phyloP scores from a whole-genome alignment of 2,113 vertebrate species.

The Ophiodon elongatus region DNA sequence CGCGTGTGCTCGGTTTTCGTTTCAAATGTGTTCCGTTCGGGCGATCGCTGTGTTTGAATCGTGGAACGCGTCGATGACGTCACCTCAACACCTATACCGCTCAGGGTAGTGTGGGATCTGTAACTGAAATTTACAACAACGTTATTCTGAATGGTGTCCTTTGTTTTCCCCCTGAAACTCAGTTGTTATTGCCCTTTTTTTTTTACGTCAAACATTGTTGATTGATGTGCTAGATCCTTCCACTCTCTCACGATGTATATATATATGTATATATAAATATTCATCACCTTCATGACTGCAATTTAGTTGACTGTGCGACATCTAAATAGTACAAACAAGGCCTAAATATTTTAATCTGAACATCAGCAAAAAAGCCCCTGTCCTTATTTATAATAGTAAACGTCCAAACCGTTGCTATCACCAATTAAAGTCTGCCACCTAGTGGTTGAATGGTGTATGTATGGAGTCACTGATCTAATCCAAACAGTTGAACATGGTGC shows the following conservation, averaged over 20 bases:
- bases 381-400: background rate
- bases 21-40: constrained; percentile 19
- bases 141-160: constrained; percentile 42
- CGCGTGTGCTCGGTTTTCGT: constrained; percentile 39
- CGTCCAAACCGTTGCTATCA: background rate
- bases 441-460: constrained; percentile 53
- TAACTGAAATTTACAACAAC: background rate
- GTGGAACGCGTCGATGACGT: background rate
- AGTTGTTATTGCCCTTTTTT: background rate
- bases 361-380: background rate
- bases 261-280: background rate
- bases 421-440: constrained; percentile 70
- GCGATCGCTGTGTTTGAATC: background rate
- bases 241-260: background rate
- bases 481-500: background rate
- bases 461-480: background rate
- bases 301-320: background rate
- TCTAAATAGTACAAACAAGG: background rate
- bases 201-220: constrained; percentile 5
- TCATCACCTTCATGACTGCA: background rate
- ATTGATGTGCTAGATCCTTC: background rate
- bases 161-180: background rate
- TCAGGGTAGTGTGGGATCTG: background rate
- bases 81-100: background rate
- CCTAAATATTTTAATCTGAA: background rate